These are phyloP conservation scores for Setipinna tenuifilis DNA, from an alignment of 2,797 vertebrate genomes.

Conservation along the genomic window DNA sequence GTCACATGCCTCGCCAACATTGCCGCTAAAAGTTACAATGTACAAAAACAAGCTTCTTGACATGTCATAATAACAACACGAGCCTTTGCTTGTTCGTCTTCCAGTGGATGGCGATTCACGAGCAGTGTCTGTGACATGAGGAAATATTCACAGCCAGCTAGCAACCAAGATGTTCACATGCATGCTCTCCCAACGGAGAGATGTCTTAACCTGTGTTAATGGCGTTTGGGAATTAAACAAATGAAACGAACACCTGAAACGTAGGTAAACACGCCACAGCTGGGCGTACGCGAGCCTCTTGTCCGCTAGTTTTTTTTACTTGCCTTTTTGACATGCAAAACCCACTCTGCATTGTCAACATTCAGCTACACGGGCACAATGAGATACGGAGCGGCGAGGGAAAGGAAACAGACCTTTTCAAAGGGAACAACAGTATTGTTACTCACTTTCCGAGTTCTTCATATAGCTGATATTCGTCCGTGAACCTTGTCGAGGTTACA, in stretches of 20 bases:
- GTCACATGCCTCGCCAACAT: constrained; percentile 9
- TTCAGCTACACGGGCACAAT: constrained; percentile 26
- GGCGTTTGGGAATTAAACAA: not conserved
- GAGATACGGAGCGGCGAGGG: constrained; percentile 10
- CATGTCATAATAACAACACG: not conserved
- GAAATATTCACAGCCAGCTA: constrained; percentile 34
- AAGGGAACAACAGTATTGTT: constrained; percentile 12
- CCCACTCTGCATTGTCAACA: constrained; percentile 41
- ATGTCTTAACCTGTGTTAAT: constrained; percentile 23
- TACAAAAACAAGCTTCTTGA: not conserved
- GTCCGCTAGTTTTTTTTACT: constrained; percentile 30
- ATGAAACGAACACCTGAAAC: not conserved
- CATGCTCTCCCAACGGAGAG: constrained; percentile 30
- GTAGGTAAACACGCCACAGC: not conserved
- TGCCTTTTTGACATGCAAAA: constrained; percentile 7
- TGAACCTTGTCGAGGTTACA: constrained; percentile 92
- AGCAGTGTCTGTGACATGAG: constrained; percentile 25
- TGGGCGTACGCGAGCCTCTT: constrained; percentile 7
- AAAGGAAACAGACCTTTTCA: constrained; percentile 15
- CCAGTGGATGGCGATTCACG: not conserved
- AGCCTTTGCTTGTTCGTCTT: not conserved
- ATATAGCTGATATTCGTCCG: constrained; percentile 96
- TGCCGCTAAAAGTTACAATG: not conserved
- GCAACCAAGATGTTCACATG: constrained; percentile 40
- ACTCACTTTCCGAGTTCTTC: constrained; percentile 98